Evolutionary conservation across 2,888 invertebrate genomes (phyloP).

Genomic region (Catocala nupta): DNA sequence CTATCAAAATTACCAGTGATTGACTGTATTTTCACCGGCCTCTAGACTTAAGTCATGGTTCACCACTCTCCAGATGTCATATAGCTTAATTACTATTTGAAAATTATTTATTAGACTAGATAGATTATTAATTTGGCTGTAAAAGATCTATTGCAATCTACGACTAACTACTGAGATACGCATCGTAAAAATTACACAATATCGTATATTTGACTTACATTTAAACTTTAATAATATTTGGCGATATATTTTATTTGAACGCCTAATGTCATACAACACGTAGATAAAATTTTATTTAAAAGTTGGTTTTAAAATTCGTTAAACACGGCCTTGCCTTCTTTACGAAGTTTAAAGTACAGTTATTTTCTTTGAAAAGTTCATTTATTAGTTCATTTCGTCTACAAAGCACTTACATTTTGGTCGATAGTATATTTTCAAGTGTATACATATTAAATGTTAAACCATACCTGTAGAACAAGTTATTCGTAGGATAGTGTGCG

Average conservation of each 20-base stretch:
- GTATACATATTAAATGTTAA: background rate
- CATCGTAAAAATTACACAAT: slow-evolving; percentile 21
- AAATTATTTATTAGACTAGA: no score
- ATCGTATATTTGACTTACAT: slow-evolving; percentile 10
- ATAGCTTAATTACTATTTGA: no score
- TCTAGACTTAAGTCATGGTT: no score
- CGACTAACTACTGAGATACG: slow-evolving; percentile 9
- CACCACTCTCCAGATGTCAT: no score
- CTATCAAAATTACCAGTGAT: no score
- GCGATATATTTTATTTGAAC: slow-evolving; percentile 27
- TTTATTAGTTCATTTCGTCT: background rate
- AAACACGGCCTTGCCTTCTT: no score
- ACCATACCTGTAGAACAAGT: background rate
- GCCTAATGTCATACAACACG: background rate
- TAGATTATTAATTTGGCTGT: slow-evolving; percentile 26
- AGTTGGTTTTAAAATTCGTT: background rate
- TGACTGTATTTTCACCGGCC: no score
- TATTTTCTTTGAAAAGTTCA: background rate
- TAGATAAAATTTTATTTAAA: slow-evolving; percentile 2
- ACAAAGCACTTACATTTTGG: background rate
- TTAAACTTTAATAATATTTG: slow-evolving; percentile 33
- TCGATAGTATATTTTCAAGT: background rate
- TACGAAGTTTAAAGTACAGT: no score
- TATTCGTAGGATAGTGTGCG: slow-evolving; percentile 1
- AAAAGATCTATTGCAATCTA: slow-evolving; percentile 18